Evolutionary conservation across 2,113 vertebrate genomes (phyloP), one percentile per base, ranked within the genome.

Genomic region (Lynx canadensis): DNA sequence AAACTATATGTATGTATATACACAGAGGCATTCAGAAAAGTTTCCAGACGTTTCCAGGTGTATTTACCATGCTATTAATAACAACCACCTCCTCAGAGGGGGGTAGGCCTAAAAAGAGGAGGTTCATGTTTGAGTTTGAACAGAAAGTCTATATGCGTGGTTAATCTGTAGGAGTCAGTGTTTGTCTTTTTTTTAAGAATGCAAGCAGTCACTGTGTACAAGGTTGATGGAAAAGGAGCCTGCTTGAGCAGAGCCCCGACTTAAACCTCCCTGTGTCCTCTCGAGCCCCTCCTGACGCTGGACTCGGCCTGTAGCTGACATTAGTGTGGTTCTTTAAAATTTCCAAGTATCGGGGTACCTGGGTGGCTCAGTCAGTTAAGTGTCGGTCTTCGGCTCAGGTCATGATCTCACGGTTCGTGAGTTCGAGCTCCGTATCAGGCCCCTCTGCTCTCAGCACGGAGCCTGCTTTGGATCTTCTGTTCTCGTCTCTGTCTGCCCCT

Each of bases 201-300:
- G 5, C 36, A 16, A 57, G 65, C 19, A 25, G 18, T 5, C 29
- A 7, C 13, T 52, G 5, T 45, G 0, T 52, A 8, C 55, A 14
- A 55, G n/a, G 13, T 10, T 74, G 19, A 83, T 68, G 90, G 15
- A 1, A 27, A 27, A 71, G 69, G 2, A 23, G 41, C 55, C 36
- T 50, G 31, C 45, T 2, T 5, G 7, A 25, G 19, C 50, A 33
- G 31, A 45, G 45, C 38, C 13, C 29, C 18, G 31, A 1, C 10
- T 0, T 50, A 31, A 48, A 27, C 7, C 41, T 81, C 11, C n/a
- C 78, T 9, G 2, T 7, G 11, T 33, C 63, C 15, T 33, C 60
- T 23, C 3, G 50, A 29, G 4, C 48, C 33, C 60, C 36, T 33
- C 55, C 0, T 23, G 11, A 2, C 3, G 3, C 9, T 0, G 0